phyloP scores from a whole-genome alignment of 2,113 vertebrate species.

The Fukomys damarensis region DNA sequence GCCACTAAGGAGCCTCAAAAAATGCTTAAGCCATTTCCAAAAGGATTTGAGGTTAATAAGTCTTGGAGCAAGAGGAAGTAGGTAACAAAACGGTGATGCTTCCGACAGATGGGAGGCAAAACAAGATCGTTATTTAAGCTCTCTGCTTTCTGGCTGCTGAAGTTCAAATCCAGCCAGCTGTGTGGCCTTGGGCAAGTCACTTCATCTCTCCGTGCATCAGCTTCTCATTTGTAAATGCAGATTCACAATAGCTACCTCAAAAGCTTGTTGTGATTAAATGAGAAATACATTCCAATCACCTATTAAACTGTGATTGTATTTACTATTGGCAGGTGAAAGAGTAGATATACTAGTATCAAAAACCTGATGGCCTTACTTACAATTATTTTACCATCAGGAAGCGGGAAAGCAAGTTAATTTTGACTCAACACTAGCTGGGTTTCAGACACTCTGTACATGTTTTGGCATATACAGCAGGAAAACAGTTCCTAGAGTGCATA shows the following conservation, averaged over 20 bases:
- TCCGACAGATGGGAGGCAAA: neutral
- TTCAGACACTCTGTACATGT: conserved; percentile 6
- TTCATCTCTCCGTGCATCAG: neutral
- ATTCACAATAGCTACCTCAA: neutral
- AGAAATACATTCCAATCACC: neutral
- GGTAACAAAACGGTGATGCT: neutral
- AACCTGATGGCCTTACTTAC: neutral
- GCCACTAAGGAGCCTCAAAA: conserved; percentile 4
- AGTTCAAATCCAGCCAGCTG: neutral
- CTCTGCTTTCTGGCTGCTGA: neutral
- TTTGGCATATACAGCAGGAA: neutral
- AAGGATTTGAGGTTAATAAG: neutral
- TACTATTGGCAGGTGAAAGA: neutral
- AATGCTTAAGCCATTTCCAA: neutral
- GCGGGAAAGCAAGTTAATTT: conserved; percentile 12
- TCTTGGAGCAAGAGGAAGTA: neutral
- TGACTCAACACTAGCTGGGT: neutral
- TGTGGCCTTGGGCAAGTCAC: neutral
- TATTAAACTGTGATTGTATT: neutral
- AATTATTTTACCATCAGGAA: conserved; percentile 26
- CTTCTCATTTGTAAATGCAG: neutral
- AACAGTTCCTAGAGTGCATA: neutral
- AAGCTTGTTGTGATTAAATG: neutral
- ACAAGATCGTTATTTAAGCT: neutral
- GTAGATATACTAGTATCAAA: neutral